Evolutionary conservation across 2,888 invertebrate genomes (phyloP), one percentile per base, ranked within the genome.

Genomic region (Drosophila melanosoma): DNA sequence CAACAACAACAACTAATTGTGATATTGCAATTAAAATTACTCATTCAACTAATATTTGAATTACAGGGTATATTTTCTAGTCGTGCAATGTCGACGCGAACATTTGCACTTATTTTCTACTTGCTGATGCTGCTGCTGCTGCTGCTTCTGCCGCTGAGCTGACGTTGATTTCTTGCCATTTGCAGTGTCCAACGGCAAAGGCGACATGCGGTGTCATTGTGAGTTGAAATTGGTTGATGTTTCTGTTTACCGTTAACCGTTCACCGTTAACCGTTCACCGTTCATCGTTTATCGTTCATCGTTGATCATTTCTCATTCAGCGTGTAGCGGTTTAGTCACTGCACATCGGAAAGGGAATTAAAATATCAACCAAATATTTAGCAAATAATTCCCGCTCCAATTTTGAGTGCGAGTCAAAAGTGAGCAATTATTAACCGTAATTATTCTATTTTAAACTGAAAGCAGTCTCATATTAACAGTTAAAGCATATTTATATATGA

Each of bases 161-260:
- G 88, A 87, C 86, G 84, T 87, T 85, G 88, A 85, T 85, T 85
- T 85, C 88, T 81, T 77, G 88, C 83, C 88, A 87, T 83, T 87
- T 74, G 72, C 84, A 75, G 75, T 51, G 83, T 79, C 85, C 85
- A 85, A 71, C 76, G 65, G 79, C 82, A 76, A 81, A 79, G 87
- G 82, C 73, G 81, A 76, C 72, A 74, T 73, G 67, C 69, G 76
- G 68, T 80, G 87, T 80, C 87, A 87, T 78, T 83, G 75, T 78
- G 70, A 76, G 63, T 82, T 81, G 63, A 87, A 79, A 81, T 84
- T 79, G 79, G 82, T 83, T 86, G 83, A 75, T 69, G 68, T 60
- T 74, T 49, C 68, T 61, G 56, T 51, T 63, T 63, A 53, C 54
- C 64, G 74, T 56, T 58, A 51, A 51, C 26, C 56, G 23, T 23